Evolutionary conservation across 2,797 vertebrate genomes (phyloP).

Genomic region (Nasua narica): DNA sequence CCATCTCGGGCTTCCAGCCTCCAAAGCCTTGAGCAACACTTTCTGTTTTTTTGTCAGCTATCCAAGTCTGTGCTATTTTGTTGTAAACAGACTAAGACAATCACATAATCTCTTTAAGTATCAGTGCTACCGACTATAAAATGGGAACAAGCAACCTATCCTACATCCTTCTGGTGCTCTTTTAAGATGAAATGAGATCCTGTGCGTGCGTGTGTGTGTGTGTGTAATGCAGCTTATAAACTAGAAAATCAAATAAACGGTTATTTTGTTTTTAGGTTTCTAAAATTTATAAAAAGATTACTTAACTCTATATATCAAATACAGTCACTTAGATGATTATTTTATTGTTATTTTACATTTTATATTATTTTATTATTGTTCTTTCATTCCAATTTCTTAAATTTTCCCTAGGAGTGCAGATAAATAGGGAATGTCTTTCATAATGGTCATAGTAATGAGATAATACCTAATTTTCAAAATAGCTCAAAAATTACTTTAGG

Average conservation of each 20-base stretch:
- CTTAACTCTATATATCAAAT: background rate
- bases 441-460: background rate
- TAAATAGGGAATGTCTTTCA: background rate
- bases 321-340: background rate
- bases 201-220: background rate
- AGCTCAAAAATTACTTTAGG: background rate
- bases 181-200: background rate
- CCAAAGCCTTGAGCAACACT: background rate
- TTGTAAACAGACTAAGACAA: background rate
- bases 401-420: background rate
- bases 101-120: background rate
- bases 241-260: conserved; percentile 2
- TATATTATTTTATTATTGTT: background rate
- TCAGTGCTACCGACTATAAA: background rate
- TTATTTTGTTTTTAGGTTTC: background rate
- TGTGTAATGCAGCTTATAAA: background rate
- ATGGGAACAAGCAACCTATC: background rate
- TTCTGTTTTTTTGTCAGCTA: background rate
- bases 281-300: background rate
- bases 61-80: background rate
- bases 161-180: background rate
- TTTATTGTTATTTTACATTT: background rate
- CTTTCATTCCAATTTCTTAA: background rate
- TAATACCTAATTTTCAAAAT: background rate
- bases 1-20: background rate